Percentiles rank a stretch among this genome's conserved stretches.
phyloP scores from a whole-genome alignment of 2,797 vertebrate species.

The Propithecus perrieri region DNA sequence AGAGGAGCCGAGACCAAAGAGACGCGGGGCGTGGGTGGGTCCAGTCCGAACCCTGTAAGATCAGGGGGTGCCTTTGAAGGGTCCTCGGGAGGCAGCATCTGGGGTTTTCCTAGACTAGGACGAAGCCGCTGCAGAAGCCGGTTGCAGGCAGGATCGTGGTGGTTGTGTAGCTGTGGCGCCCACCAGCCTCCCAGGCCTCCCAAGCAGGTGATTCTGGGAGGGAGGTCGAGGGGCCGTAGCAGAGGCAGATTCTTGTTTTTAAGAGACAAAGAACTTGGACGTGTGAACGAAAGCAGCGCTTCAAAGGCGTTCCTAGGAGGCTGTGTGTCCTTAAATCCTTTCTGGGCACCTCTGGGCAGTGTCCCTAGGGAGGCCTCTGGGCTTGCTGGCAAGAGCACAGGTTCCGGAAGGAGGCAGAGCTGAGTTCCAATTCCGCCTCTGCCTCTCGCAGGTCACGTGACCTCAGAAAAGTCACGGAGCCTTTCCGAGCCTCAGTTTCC shows the following conservation, averaged over 20 bases:
- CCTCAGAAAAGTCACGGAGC: rapidly evolving
- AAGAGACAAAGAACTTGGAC: background rate
- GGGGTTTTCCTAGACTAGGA: background rate
- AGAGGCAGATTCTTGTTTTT: background rate
- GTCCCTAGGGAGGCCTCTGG: no score
- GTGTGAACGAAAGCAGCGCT: rapidly evolving
- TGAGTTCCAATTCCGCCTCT: background rate
- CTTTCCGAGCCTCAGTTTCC: background rate
- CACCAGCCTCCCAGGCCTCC: background rate
- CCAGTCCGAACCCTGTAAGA: background rate
- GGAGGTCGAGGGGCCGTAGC: background rate
- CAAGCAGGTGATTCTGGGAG: background rate
- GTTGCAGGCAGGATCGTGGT: rapidly evolving
- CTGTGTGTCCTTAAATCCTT: background rate
- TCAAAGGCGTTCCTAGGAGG: background rate
- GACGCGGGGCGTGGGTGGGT: no score
- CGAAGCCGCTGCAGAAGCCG: background rate
- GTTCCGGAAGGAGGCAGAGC: background rate
- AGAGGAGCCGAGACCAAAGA: background rate
- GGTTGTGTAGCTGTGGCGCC: background rate
- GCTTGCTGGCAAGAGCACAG: background rate
- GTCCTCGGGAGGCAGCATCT: background rate
- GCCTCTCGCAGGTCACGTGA: rapidly evolving
- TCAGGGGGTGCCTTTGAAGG: background rate
- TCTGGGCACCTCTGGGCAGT: background rate